Percentiles rank a stretch among this genome's conserved stretches.
Conservation (phyloP, 2,888 invertebrate genomes). For the Epinotia bilunana region DNA sequence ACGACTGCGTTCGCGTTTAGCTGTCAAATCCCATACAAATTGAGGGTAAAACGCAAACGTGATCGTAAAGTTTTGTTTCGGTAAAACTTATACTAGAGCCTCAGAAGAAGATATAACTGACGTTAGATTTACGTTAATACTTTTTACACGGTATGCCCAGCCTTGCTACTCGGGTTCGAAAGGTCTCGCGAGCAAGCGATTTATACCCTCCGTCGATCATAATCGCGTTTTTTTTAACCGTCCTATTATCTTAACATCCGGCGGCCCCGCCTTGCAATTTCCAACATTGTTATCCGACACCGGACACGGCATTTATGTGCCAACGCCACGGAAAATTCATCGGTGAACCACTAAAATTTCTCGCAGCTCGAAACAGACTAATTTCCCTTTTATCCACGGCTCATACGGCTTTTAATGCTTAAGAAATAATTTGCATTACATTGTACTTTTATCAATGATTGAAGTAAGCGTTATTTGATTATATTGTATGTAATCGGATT, state of each 20-base stretch:
- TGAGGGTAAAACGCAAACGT: no score
- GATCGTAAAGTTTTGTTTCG: no score
- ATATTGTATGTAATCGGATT: constrained; percentile 19
- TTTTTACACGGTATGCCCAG: not conserved
- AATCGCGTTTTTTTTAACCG: constrained; percentile 25
- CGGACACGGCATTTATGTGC: constrained; percentile 34
- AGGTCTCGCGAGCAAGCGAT: not conserved
- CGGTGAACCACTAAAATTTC: not conserved
- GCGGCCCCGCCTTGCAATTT: constrained; percentile 33
- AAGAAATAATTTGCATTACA: constrained; percentile 6
- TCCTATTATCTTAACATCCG: constrained; percentile 34
- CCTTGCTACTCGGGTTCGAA: not conserved
- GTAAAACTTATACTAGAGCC: no score
- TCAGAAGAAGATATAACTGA: not conserved
- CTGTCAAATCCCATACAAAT: no score
- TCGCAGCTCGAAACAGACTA: not conserved
- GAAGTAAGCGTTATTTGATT: constrained; percentile 34
- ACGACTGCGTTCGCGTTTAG: no score
- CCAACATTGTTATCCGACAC: constrained; percentile 39
- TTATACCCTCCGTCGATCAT: not conserved
- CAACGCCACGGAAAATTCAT: constrained; percentile 13
- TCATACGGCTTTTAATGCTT: not conserved
- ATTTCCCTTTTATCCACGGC: not conserved
- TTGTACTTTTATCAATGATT: constrained; percentile 9
- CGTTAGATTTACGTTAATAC: not conserved